Evolutionary conservation across 92 coral and sea anemone genomes (phyloP).

Genomic region (Porites rus): DNA sequence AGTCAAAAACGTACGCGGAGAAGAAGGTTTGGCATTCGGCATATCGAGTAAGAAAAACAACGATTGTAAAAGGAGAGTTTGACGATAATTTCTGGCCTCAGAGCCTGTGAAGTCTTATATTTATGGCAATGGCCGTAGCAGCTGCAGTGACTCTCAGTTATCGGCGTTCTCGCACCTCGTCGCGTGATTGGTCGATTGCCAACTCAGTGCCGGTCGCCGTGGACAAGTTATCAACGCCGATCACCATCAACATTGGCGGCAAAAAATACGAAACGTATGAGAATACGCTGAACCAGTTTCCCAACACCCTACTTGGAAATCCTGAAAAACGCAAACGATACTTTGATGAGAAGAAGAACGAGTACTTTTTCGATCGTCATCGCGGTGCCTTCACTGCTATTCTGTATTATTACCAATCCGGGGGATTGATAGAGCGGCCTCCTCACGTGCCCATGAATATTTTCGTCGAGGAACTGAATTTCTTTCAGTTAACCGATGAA

Average conservation of each 20-base stretch:
- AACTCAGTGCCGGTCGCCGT: constrained; percentile 38
- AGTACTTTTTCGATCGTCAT: constrained; percentile 96
- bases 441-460: constrained; percentile 83
- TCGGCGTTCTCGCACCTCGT: constrained; percentile 64
- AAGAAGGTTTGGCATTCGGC: neutral
- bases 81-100: neutral
- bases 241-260: constrained; percentile 92
- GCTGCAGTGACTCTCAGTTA: constrained; percentile 54
- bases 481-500: constrained; percentile 87
- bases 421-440: constrained; percentile 88
- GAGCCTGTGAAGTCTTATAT: neutral
- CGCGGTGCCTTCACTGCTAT: constrained; percentile 96
- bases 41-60: neutral
- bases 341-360: constrained; percentile 82
- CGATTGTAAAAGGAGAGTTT: neutral
- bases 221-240: constrained; percentile 53
- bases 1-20: neutral
- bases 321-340: constrained; percentile 77
- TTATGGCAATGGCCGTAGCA: constrained; percentile 75
- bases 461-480: constrained; percentile 87
- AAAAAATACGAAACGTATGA: constrained; percentile 92
- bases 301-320: constrained; percentile 91
- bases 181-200: constrained; percentile 61
- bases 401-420: constrained; percentile 94
- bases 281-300: constrained; percentile 84